These are phyloP conservation scores for Australoheros facetus DNA, from an alignment of 2,797 vertebrate genomes.

Conservation along the genomic window DNA sequence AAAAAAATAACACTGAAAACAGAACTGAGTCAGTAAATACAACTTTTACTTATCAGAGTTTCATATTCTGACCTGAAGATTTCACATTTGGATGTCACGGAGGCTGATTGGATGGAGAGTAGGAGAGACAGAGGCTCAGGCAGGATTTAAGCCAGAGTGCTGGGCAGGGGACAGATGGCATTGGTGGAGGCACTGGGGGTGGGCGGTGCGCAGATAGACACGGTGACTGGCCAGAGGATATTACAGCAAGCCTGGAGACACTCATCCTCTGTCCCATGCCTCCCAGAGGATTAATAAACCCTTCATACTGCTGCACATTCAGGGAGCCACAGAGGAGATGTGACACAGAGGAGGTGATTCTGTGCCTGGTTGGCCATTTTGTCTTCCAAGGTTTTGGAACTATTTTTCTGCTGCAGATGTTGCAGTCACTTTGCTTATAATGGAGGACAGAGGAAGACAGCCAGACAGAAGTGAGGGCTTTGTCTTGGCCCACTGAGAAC, in stretches of 20 bases:
- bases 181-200: constrained; percentile 48
- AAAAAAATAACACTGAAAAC: background rate
- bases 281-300: constrained; percentile 73
- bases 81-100: constrained; percentile 19
- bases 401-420: constrained; percentile 40
- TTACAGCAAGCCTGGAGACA: constrained; percentile 66
- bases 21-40: background rate
- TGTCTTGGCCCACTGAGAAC: constrained; percentile 7
- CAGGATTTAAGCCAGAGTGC: constrained; percentile 64
- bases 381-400: constrained; percentile 34
- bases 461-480: constrained; percentile 9
- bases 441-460: constrained; percentile 18
- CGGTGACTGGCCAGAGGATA: constrained; percentile 65
- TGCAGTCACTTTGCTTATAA: constrained; percentile 30
- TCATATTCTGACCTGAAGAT: constrained; percentile 3
- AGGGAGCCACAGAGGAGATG: constrained; percentile 41
- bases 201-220: constrained; percentile 36
- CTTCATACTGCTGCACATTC: constrained; percentile 59
- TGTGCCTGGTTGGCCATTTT: constrained; percentile 48
- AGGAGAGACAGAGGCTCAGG: constrained; percentile 55
- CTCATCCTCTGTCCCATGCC: constrained; percentile 67
- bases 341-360: constrained; percentile 17
- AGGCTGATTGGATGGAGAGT: constrained; percentile 39
- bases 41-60: background rate
- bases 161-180: constrained; percentile 78